Conservation (phyloP, 2,113 vertebrate genomes). For the Plectropomus leopardus region DNA sequence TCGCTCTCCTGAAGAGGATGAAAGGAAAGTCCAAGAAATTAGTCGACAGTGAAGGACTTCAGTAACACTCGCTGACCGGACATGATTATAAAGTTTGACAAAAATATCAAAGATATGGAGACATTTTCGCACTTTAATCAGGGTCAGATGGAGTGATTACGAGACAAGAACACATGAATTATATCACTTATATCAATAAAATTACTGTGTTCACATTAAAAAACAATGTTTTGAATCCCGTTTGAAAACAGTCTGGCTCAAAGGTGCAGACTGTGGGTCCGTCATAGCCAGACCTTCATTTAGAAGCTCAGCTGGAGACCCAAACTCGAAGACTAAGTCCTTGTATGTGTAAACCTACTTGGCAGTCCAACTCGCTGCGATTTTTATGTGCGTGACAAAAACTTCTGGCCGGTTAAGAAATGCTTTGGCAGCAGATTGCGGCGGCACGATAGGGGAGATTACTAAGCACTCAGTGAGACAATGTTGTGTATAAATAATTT, state of each 20-base stretch:
- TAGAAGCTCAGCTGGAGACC: too few species aligned
- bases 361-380: too few species aligned
- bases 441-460: background rate
- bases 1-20: conserved; percentile 91
- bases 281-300: too few species aligned
- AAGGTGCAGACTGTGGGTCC: too few species aligned
- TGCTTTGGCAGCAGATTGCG: background rate
- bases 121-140: background rate
- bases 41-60: background rate
- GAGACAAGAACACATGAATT: background rate
- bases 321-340: too few species aligned
- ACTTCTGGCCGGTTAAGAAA: background rate
- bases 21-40: background rate
- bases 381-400: background rate
- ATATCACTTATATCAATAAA: background rate
- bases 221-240: too few species aligned
- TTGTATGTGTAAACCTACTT: too few species aligned
- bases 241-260: too few species aligned
- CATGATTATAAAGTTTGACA: background rate
- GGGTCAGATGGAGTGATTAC: background rate
- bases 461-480: background rate
- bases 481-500: background rate
- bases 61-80: background rate
- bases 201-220: too few species aligned
- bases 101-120: background rate